A percentile compares a stretch with the other conserved stretches of the same genome.
Evolutionary conservation across 2,113 vertebrate species (phyloP).

Genomic region (Campylorhamphus procurvoides): DNA sequence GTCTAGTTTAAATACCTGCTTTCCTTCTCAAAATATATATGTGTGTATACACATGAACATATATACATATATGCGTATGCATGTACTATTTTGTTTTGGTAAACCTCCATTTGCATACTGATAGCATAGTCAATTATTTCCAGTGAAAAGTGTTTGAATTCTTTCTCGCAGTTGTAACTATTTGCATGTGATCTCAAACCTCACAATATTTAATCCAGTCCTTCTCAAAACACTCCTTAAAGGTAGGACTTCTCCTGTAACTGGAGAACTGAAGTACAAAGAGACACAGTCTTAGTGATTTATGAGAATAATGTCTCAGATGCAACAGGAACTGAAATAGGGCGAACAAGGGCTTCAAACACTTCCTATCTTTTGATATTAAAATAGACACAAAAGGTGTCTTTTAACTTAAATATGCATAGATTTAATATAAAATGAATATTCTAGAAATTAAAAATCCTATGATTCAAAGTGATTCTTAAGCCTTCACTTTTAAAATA

Average conservation of each 20-base stretch:
- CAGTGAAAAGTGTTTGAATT: slow-evolving; percentile 18
- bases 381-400: neutral
- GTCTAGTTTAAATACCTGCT: slow-evolving; percentile 5
- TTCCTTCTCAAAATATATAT: slow-evolving; percentile 19
- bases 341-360: neutral
- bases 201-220: neutral
- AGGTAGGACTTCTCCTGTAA: neutral
- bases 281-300: neutral
- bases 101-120: slow-evolving; percentile 15
- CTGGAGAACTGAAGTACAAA: neutral
- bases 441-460: neutral
- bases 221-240: neutral
- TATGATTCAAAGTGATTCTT: neutral
- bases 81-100: slow-evolving; percentile 12
- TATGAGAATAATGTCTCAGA: neutral
- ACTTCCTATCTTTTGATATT: neutral
- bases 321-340: neutral
- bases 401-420: neutral
- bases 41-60: neutral
- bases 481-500: neutral
- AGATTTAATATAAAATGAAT: neutral
- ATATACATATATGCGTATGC: slow-evolving; percentile 25
- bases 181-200: slow-evolving; percentile 29
- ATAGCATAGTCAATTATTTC: slow-evolving; percentile 39
- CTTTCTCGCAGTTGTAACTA: neutral